Base-by-base conservation (phyloP, 64 coral and sea anemone species). In the Actinia tenebrosa region DNA sequence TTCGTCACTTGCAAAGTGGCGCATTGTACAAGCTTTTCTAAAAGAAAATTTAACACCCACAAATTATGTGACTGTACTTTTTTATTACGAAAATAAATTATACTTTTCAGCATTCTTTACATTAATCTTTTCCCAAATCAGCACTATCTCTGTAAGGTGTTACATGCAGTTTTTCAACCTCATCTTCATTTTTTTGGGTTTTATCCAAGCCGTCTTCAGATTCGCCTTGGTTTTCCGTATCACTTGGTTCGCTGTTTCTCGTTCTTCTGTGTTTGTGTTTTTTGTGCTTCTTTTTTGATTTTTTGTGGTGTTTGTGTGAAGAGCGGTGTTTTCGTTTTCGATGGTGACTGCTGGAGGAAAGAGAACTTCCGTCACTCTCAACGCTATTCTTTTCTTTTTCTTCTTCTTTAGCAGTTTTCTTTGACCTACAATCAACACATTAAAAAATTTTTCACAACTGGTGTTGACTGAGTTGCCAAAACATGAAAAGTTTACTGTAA, bases 301-400 rank as follows among this genome's bases (percentile, higher is more conserved):
- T 46, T 30, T 71, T 84, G 26, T 69, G 56, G 16, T 45, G 82
- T 45, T 75, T 75, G 69, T 75, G 69, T 42, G 69, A 75, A 75
- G 69, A 75, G 69, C 66, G 66, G 66, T 75, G 69, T 75, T 75
- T 75, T 75, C 69, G 69, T 75, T 75, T 75, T 10, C 69, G 25
- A 75, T 75, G 69, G 11, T 26, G 69, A 75, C 69, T 75, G 26
- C 1, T 75, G n/a, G 26, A 75, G 69, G 69, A 75, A 3, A 14
- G 22, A 75, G 23, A 75, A 75, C 69, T 75, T 75, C 11, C 69
- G 10, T 75, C 69, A 42, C 69, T 75, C 2, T 75, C 69, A 75
- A 75, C 69, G 26, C 69, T 75, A 30, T 75, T 75, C 27, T 26
- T 72, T 27, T 23, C 69, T 6, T 7, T 27, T 71, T 71, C 66